Evolutionary conservation across 2,888 invertebrate species (phyloP).

Genomic region (Ceriagrion tenellum): DNA sequence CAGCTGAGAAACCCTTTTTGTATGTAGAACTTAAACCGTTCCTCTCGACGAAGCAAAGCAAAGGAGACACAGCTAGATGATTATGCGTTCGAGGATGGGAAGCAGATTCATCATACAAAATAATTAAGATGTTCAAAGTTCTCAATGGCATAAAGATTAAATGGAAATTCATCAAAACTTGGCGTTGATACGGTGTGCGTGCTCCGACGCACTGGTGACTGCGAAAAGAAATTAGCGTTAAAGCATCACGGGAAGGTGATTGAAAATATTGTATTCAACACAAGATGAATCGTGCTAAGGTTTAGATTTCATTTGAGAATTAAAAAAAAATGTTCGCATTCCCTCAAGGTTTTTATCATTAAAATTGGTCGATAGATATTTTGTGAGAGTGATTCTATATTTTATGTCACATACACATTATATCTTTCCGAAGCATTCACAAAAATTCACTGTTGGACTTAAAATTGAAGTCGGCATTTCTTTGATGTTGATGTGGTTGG

Average conservation of each 20-base stretch:
- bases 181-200: neutral
- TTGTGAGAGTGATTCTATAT: too few relatives aligned
- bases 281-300: neutral
- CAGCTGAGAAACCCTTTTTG: neutral
- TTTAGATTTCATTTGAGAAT: neutral
- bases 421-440: too few relatives aligned
- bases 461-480: too few relatives aligned
- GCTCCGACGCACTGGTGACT: neutral
- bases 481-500: too few relatives aligned
- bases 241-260: neutral
- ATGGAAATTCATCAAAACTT: neutral
- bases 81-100: neutral
- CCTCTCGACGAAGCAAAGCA: slow-evolving; percentile 5
- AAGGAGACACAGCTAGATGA: neutral
- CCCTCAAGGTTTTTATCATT: too few relatives aligned
- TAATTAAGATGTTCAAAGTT: neutral
- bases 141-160: neutral
- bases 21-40: neutral
- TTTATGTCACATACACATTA: too few relatives aligned
- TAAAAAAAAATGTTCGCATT: neutral
- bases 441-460: too few relatives aligned
- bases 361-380: too few relatives aligned
- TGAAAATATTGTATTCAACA: neutral
- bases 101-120: neutral
- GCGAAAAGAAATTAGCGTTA: neutral